These are phyloP conservation scores for Tetragonula clypearis DNA, from an alignment of 1,140 invertebrate genomes.

Conservation along the genomic window DNA sequence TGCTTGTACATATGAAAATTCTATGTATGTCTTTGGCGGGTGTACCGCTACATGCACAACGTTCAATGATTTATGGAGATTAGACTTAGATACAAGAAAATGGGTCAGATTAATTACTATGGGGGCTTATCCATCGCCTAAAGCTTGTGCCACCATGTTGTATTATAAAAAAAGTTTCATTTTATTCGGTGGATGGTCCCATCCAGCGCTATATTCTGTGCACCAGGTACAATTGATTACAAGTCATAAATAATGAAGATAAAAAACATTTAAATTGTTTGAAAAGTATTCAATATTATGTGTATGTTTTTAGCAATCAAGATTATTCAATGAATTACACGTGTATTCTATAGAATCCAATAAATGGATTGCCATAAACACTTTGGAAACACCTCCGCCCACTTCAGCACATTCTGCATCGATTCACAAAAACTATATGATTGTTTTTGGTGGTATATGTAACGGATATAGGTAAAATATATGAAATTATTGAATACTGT, in stretches of 20 bases:
- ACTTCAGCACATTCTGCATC: slow-evolving; percentile 96
- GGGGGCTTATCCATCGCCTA: slow-evolving; percentile 97
- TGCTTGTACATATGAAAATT: slow-evolving; percentile 91
- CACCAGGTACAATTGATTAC: slow-evolving; percentile 86
- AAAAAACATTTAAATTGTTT: background rate
- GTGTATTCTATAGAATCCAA: slow-evolving; percentile 92
- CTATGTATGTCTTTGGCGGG: slow-evolving; percentile 97
- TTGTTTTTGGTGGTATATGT: slow-evolving; percentile 92
- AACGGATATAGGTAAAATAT: slow-evolving; percentile 70
- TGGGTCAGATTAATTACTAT: slow-evolving; percentile 92
- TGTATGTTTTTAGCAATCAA: slow-evolving; percentile 83
- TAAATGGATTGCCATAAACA: slow-evolving; percentile 90
- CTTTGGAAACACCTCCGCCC: slow-evolving; percentile 86
- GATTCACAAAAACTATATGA: slow-evolving; percentile 92
- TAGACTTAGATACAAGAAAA: slow-evolving; percentile 92
- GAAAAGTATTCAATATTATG: background rate
- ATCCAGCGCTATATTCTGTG: slow-evolving; percentile 94
- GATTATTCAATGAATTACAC: slow-evolving; percentile 96
- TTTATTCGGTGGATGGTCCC: slow-evolving; percentile 97
- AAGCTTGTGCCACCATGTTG: slow-evolving; percentile 96
- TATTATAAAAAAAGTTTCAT: slow-evolving; percentile 92
- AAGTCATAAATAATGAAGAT: background rate
- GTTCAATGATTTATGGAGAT: slow-evolving; percentile 98
- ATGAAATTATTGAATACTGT: background rate
- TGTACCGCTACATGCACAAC: slow-evolving; percentile 97